Evolutionary conservation across 2,888 invertebrate genomes (phyloP).

Genomic region (Deroplatys truncata): DNA sequence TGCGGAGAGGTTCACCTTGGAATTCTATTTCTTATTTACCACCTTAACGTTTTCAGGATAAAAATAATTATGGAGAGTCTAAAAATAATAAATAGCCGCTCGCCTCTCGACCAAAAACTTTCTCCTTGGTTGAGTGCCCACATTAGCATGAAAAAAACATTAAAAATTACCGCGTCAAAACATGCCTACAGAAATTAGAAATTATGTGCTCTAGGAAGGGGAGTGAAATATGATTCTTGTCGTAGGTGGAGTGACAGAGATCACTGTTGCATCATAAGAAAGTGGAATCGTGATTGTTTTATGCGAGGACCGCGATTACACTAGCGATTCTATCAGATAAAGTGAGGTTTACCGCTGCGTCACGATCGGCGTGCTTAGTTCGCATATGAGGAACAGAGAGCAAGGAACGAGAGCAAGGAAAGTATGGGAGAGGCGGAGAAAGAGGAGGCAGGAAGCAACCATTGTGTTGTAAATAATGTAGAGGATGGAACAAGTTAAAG

Average conservation of each 20-base stretch:
- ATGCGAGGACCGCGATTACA: not conserved
- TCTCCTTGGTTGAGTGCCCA: not conserved
- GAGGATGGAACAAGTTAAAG: too few species aligned
- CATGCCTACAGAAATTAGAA: not conserved
- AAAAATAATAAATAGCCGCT: not conserved
- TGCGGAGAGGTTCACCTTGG: not conserved
- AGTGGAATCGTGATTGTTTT: not conserved
- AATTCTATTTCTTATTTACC: not conserved
- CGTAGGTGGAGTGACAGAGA: not conserved
- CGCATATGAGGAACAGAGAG: not conserved
- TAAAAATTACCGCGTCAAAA: not conserved
- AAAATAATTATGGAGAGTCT: not conserved
- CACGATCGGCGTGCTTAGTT: not conserved
- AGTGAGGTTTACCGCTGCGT: not conserved
- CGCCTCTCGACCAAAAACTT: not conserved
- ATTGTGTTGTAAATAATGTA: too few species aligned
- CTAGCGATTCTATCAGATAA: not conserved
- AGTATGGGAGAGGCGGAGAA: too few species aligned
- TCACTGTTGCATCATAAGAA: not conserved
- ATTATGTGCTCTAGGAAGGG: not conserved
- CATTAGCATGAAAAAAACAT: not conserved
- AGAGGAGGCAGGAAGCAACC: too few species aligned
- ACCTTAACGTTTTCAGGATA: not conserved
- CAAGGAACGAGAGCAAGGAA: not conserved
- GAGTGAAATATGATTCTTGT: not conserved